Evolutionary conservation across 1,140 invertebrate genomes (phyloP).

Genomic region (Frieseomelitta varia): DNA sequence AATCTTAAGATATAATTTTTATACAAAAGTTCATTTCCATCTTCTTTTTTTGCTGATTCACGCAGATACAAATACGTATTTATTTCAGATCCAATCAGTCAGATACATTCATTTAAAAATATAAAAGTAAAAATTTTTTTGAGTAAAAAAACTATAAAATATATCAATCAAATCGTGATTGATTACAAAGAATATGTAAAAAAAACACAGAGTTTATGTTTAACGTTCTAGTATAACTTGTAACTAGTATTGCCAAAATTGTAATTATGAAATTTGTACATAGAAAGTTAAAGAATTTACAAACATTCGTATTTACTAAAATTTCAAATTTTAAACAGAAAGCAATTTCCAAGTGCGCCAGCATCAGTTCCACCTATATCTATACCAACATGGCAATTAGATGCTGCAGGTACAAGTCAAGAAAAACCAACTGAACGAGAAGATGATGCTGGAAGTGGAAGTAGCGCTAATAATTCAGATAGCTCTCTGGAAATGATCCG

Average conservation of each 20-base stretch:
- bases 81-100: background rate
- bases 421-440: constrained; percentile 77
- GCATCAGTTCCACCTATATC: constrained; percentile 87
- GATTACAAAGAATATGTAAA: constrained; percentile 16
- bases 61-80: constrained; percentile 22
- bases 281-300: background rate
- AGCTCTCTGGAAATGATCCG: constrained; percentile 82
- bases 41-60: constrained; percentile 20
- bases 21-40: constrained; percentile 48
- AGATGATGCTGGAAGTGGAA: constrained; percentile 81
- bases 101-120: constrained; percentile 24
- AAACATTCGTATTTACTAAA: constrained; percentile 30
- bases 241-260: constrained; percentile 5
- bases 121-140: constrained; percentile 38
- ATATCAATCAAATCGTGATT: constrained; percentile 37
- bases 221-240: background rate
- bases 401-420: constrained; percentile 72
- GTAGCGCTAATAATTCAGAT: constrained; percentile 81
- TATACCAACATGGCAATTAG: constrained; percentile 89
- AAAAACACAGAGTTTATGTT: constrained; percentile 9
- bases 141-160: constrained; percentile 50
- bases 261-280: constrained; percentile 29
- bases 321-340: constrained; percentile 79
- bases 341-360: constrained; percentile 89
- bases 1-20: constrained; percentile 42